A percentile compares a stretch with the other conserved stretches of the same genome.
Conservation (phyloP, 2,888 invertebrate genomes). For the Temnothorax rugatulus region DNA sequence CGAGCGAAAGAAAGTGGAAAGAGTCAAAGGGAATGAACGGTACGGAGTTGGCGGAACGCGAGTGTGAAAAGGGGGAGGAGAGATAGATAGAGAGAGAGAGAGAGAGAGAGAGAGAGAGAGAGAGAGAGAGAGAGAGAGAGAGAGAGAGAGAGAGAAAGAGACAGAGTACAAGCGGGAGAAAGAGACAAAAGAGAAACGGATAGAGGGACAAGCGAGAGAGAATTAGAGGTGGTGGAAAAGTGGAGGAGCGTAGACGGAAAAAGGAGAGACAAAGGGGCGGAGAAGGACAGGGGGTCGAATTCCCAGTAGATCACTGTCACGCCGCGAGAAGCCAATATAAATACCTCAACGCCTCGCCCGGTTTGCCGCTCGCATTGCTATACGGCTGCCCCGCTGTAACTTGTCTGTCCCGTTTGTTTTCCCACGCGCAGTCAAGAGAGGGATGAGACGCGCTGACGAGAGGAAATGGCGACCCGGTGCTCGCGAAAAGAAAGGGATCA, state of each 20-base stretch:
- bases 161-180: conserved; percentile 17
- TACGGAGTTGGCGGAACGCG: conserved; percentile 27
- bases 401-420: conserved; percentile 76
- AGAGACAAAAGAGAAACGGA: conserved; percentile 34
- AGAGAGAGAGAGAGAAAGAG: conserved; percentile 36
- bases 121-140: not conserved
- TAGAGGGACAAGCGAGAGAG: conserved; percentile 59
- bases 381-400: conserved; percentile 70
- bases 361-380: conserved; percentile 76
- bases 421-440: conserved; percentile 49
- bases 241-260: conserved; percentile 58
- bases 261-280: conserved; percentile 68
- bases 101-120: conserved; percentile 12
- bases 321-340: conserved; percentile 85
- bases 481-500: conserved; percentile 63
- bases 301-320: conserved; percentile 86
- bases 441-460: conserved; percentile 13
- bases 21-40: conserved; percentile 47
- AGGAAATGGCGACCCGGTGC: conserved; percentile 23
- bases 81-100: no score
- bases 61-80: not conserved
- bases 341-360: conserved; percentile 83
- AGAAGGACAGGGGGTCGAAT: conserved; percentile 79
- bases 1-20: conserved; percentile 43
- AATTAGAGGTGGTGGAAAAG: conserved; percentile 46